These are phyloP conservation scores for Sarotherodon lohbergeri DNA, from an alignment of 2,113 vertebrate genomes.

Conservation along the genomic window DNA sequence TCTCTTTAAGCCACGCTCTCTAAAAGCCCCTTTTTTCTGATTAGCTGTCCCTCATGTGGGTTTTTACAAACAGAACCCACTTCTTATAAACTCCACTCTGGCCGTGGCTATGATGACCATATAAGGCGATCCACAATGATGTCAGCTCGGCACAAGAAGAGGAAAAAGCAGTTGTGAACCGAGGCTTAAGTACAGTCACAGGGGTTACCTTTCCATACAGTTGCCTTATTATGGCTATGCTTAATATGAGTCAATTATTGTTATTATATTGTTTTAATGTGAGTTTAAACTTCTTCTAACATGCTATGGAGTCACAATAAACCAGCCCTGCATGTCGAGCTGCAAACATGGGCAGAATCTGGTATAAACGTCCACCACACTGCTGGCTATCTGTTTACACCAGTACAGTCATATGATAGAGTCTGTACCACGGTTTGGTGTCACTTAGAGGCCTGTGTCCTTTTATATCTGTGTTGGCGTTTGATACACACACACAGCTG, in stretches of 20 bases:
- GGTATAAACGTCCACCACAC: background rate
- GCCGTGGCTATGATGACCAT: background rate
- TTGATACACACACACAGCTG: background rate
- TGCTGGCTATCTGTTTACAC: background rate
- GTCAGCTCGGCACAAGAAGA: background rate
- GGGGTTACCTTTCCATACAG: background rate
- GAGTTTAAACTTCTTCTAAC: background rate
- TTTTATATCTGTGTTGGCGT: background rate
- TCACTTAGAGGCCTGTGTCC: background rate
- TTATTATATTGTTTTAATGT: background rate
- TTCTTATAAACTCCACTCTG: background rate
- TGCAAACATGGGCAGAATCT: background rate
- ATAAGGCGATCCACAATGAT: rapidly evolving
- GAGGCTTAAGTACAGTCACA: background rate
- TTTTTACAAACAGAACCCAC: background rate
- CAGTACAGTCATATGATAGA: background rate
- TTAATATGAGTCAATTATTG: background rate
- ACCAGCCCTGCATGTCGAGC: rapidly evolving
- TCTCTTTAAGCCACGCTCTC: background rate
- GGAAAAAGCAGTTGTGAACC: background rate
- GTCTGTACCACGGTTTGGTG: rapidly evolving
- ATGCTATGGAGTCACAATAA: background rate
- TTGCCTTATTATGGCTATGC: rapidly evolving
- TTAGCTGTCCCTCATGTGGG: rapidly evolving
- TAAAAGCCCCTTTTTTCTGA: background rate